Base-by-base conservation (phyloP, 2,888 invertebrate genomes). In the Tupiocoris notatus region DNA sequence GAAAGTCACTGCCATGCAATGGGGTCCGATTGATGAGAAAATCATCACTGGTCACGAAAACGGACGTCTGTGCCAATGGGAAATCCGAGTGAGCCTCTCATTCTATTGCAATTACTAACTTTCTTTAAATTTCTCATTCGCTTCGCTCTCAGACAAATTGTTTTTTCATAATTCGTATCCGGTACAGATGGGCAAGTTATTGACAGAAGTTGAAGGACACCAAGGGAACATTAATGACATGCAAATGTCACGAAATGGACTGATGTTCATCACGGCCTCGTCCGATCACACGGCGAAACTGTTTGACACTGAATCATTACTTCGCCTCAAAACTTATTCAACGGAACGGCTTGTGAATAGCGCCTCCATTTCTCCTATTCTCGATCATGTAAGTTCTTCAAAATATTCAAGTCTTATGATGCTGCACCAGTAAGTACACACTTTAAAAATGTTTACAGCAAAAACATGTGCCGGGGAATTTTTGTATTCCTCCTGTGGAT, bases 271-370 rank as follows among this genome's bases (percentile, higher is more conserved):
- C 54, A 96, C 99, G 0, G 96, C 98, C 1, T 97, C 96, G 0
- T 97, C 96, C 83, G 99, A 99, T 85, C 91, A 93, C 81, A 95
- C 98, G 0, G 95, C 99, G 0, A 97, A 96, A 85, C 86, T 98
- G 9, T 98, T 96, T 84, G 98, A 98, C 84, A 90, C 93, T 0
- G 92, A 92, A 79, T 91, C 93, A 16, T 85, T 99, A 77, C 89
- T 94, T 84, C 88, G 91, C 59, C 85, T 98, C 79, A 99, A 99
- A 84, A 94, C 94, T 3, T 99, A 96, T 86, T 96, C 96, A 86
- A 98, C 98, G 0, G 98, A 98, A 83, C 88, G 98, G 79, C 98
- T 98, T 0, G 95, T 99, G 0, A 99, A 99, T 85, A 98, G 98
- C 0, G 99, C 98, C 0, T 93, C 98, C 0, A 92, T 99, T 79